Base-by-base conservation (phyloP, 2,888 invertebrate species). In the Amblyjoppa fuscipennis region DNA sequence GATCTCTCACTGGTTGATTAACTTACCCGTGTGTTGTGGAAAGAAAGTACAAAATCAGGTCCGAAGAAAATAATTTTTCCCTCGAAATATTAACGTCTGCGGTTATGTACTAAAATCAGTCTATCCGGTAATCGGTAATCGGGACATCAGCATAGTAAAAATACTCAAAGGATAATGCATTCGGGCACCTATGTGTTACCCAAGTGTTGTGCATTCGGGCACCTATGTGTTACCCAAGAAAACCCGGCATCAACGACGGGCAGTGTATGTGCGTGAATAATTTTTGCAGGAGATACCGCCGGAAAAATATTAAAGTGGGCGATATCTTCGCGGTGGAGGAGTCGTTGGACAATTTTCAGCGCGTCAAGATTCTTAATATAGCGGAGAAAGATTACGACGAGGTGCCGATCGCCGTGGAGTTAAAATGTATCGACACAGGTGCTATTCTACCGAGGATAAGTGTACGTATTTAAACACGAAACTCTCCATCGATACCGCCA, bases 341-440 rank as follows among this genome's bases (percentile, higher is more conserved):
- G 45, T 94, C 89, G 41, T 84, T 87, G 91, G 94, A 93, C 84
- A 94, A 94, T 79, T 96, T 95, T 90, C 94, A 94, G 70, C 94
- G 97, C 80, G 96, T 96, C 82, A 95, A 95, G 92, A 94, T 97
- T 0, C 81, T 96, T 0, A 95, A 95, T 89, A 93, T 96, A 51
- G 82, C 94, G 91, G 38, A 64, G 13, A 87, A 75, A 93, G 94
- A 88, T 89, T 87, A 69, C 77, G 91, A 83, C 86, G 91, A 83
- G 78, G 88, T 84, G 76, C 88, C 93, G 5, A 87, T 86, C 45
- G 78, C 77, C 3, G 93, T 95, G 0, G 89, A 95, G 82, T 93
- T 97, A 2, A 95, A 95, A 85, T 94, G 96, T 38, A 94, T 97
- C 13, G 97, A 97, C 87, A 95, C 95, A 89, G 96, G 96, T 61